phyloP scores from a whole-genome alignment of 2,888 invertebrate genomes.

The Zeuzera pyrina region DNA sequence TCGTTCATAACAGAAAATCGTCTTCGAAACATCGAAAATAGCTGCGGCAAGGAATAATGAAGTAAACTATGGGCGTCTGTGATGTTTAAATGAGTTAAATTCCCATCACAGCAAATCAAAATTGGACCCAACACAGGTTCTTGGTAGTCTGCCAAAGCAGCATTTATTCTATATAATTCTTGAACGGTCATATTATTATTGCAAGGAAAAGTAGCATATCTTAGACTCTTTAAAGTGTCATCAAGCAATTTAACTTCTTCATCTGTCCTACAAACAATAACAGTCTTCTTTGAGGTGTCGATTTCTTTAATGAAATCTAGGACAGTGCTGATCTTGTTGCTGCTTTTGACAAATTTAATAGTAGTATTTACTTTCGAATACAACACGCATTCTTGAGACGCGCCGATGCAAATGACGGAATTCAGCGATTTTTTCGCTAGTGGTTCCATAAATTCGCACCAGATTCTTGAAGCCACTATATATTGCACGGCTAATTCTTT shows the following conservation, averaged over 20 bases:
- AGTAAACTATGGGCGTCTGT: slow-evolving; percentile 78
- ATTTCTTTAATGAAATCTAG: slow-evolving; percentile 62
- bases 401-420: slow-evolving; percentile 79
- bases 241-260: slow-evolving; percentile 67
- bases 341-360: slow-evolving; percentile 42
- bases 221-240: slow-evolving; percentile 25
- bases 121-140: slow-evolving; percentile 58
- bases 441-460: slow-evolving; percentile 74
- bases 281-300: slow-evolving; percentile 60
- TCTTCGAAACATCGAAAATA: slow-evolving; percentile 78
- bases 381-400: slow-evolving; percentile 82
- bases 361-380: slow-evolving; percentile 73
- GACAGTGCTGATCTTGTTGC: slow-evolving; percentile 53
- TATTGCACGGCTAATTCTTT: slow-evolving; percentile 69
- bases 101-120: slow-evolving; percentile 79
- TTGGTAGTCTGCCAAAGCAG: slow-evolving; percentile 45
- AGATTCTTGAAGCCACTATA: slow-evolving; percentile 74
- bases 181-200: slow-evolving; percentile 48
- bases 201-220: slow-evolving; percentile 36
- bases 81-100: slow-evolving; percentile 75
- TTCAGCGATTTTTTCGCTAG: slow-evolving; percentile 70
- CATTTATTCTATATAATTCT: slow-evolving; percentile 45
- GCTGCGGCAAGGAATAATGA: slow-evolving; percentile 79
- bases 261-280: slow-evolving; percentile 75
- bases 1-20: slow-evolving; percentile 79